Evolutionary conservation across 2,113 vertebrate species (phyloP), one percentile per base, ranked within the genome.

Genomic region (Nyctibius bracteatus): DNA sequence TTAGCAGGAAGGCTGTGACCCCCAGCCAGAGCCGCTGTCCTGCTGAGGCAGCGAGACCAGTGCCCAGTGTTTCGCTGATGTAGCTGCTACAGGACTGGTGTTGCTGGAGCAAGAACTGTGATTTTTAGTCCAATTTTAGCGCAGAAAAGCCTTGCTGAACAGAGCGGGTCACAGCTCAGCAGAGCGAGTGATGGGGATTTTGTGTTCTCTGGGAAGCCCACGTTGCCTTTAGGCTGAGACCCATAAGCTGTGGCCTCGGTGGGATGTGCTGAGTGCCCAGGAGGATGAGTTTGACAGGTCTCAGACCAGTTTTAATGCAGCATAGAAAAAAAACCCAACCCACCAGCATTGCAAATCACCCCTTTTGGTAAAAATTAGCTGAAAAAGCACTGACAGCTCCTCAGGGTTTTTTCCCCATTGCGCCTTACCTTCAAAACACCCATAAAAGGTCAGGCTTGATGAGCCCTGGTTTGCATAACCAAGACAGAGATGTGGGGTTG

Each of bases 41-140:
- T 37, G 35, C 51, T 11, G 1, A 31, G 43, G 52, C 51, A 74
- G 61, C 9, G 2, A 43, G 62, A 24, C 22, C 49, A 63, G 68
- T 4, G 2, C 43, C 54, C 54, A 2, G 0, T 0, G 43, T 21
- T 16, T n/a, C 54, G 5, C 46, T 9, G 3, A 5, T 1, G 27
- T 27, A 47, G 39, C 41, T 68, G 12, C 78, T 15, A 1, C 44
- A 41, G 46, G 27, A 27, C 37, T 57, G 63, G 31, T 30, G 57
- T 1, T 51, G 52, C 74, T 78, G 78, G 70, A 83, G 58, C 41
- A 52, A 70, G 63, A 17, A 19, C 23, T n/a, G 55, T 35, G 43
- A 58, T 57, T 92, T 92, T 90, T 14, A 35, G 35, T 52, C 80
- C 77, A 19, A 65, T 80, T 95, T 83, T 73, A 95, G 35, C 80